Conservation (phyloP, 2,888 invertebrate species). For the Pachymerium ferrugineum region DNA sequence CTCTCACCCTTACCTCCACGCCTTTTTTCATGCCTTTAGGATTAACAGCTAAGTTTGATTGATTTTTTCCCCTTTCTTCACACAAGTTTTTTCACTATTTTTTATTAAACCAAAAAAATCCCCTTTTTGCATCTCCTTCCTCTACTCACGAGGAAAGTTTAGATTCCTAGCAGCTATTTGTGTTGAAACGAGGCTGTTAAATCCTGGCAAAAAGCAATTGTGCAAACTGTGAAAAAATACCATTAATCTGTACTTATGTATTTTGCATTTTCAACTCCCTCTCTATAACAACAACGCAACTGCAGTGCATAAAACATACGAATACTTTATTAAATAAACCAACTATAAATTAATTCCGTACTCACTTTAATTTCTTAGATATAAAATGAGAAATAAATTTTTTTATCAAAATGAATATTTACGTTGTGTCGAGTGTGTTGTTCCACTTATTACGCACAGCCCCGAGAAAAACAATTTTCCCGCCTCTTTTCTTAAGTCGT, state of each 20-base stretch:
- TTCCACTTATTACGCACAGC: not conserved
- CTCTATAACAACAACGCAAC: not conserved
- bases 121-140: too few relatives aligned
- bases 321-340: too few relatives aligned
- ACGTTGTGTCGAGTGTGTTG: not conserved
- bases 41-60: too few relatives aligned
- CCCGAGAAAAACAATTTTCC: not conserved
- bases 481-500: not conserved
- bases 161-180: slow-evolving; percentile 9
- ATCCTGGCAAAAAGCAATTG: not conserved
- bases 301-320: too few relatives aligned
- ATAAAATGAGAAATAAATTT: too few relatives aligned
- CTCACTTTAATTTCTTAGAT: too few relatives aligned
- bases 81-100: too few relatives aligned
- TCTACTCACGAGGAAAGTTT: not conserved
- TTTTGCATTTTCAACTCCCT: not conserved
- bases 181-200: not conserved
- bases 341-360: too few relatives aligned
- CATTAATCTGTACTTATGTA: not conserved
- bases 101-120: too few relatives aligned
- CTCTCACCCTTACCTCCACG: too few relatives aligned
- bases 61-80: too few relatives aligned
- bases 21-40: too few relatives aligned
- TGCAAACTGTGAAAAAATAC: not conserved
- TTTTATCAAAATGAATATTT: not conserved